Evolutionary conservation across 2,888 invertebrate species (phyloP).

Genomic region (Leptinotarsa peninsularis): DNA sequence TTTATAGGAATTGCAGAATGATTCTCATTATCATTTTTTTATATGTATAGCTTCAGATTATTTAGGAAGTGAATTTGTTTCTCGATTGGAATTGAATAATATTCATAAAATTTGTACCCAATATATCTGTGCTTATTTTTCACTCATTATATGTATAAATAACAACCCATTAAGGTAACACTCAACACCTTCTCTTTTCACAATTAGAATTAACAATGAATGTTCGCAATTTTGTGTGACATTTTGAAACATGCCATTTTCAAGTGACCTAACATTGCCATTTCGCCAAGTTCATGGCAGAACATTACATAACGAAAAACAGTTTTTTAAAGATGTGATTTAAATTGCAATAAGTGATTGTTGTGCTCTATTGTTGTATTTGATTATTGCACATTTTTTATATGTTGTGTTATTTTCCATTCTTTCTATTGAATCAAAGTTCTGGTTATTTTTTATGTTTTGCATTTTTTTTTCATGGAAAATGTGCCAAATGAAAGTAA

Average conservation of each 20-base stretch:
- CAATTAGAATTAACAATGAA: conserved; percentile 14
- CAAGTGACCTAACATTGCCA: conserved; percentile 47
- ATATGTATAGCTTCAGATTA: no score
- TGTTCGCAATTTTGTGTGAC: conserved; percentile 16
- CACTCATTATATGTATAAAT: conserved; percentile 8
- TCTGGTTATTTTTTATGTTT: conserved; percentile 25
- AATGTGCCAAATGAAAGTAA: conserved; percentile 57
- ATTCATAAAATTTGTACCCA: conserved; percentile 17
- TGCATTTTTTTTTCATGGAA: conserved; percentile 27
- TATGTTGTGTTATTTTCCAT: conserved; percentile 33
- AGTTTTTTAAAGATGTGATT: conserved; percentile 59
- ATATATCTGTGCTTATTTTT: conserved; percentile 8
- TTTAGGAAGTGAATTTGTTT: no score
- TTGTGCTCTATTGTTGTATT: conserved; percentile 53
- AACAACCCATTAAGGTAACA: conserved; percentile 17
- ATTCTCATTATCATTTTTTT: no score
- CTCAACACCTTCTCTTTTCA: conserved; percentile 22
- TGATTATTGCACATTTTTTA: conserved; percentile 19
- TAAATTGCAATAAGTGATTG: conserved; percentile 63
- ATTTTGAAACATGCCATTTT: conserved; percentile 28
- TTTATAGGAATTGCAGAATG: no score
- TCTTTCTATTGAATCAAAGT: conserved; percentile 22
- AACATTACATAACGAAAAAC: conserved; percentile 41
- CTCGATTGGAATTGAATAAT: not conserved
- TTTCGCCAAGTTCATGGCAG: conserved; percentile 47